Evolutionary conservation across 2,888 invertebrate species (phyloP), one percentile per base, ranked within the genome.

Genomic region (Busseola fusca): DNA sequence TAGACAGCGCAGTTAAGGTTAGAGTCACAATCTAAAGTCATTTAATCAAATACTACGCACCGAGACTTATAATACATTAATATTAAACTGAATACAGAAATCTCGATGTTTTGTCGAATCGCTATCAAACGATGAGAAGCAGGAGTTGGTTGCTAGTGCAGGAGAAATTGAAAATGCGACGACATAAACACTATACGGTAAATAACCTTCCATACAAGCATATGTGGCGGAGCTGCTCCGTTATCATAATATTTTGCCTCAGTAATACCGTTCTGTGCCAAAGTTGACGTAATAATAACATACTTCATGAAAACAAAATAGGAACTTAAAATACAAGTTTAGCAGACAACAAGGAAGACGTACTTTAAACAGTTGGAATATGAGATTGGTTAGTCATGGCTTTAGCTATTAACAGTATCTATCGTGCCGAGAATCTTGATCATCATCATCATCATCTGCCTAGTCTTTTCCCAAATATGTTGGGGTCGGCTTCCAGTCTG

Each of bases 251-350:
- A 77, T 78, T 74, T 30, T 70, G 30, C 21, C 78, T 30, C 77
- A 73, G 70, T 73, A 52, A 73, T 30, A 48, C 37, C 30, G 14
- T 69, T 57, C 37, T 45, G 37, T 25, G 40, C 30, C 10, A 54
- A 77, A 69, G 52, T 77, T 78, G 71, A 70, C 71, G 59, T 54
- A 34, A 54, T 59, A 77, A 77, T 74, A 77, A 69, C 59, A 77
- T 16, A 25, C 18, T 42, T 45, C 42, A 14, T n/a, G 68, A 10
- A 58, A 37, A 45, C 70, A 45, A 58, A 70, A 52, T 30, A 25
- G 12, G 37, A 27, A 71, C 52, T 52, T 78, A 48, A 62, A 74
- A 62, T n/a, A 76, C 34, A 57, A 3, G 16, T 30, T 27, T 50
- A n/a, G 37, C 30, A 48, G n/a, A 40, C 60, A 77, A 60, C 48